Percentiles rank a stretch among this genome's conserved stretches.
Conservation (phyloP, 2,888 invertebrate genomes). For the Ypsolopha sequella region DNA sequence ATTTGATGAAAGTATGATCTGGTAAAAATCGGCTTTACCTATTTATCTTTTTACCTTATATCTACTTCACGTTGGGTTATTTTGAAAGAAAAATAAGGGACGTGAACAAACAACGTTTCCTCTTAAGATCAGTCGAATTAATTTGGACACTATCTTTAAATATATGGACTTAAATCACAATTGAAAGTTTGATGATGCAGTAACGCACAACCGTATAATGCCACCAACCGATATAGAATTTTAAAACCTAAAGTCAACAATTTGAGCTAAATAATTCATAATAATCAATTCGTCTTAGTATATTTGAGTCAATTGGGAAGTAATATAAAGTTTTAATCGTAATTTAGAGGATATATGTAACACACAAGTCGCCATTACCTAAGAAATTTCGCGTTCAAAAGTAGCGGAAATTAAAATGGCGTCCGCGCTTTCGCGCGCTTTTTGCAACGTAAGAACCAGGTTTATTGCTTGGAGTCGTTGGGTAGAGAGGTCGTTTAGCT, state of each 20-base stretch:
- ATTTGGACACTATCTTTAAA: conserved; percentile 18
- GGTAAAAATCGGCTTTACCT: no score
- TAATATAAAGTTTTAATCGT: conserved; percentile 1
- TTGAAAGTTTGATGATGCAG: conserved; percentile 35
- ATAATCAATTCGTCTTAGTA: conserved; percentile 19
- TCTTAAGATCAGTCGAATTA: conserved; percentile 35
- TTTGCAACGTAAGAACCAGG: conserved; percentile 12
- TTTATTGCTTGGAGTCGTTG: conserved; percentile 16
- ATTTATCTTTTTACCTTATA: no score
- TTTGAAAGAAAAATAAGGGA: background rate
- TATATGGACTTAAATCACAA: conserved; percentile 49
- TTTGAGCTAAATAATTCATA: conserved; percentile 47
- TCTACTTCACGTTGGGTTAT: background rate
- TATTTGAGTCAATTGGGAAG: conserved; percentile 16
- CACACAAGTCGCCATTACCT: background rate
- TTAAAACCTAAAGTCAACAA: conserved; percentile 50
- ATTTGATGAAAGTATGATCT: no score
- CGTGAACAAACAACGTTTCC: background rate
- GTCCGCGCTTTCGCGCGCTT: background rate
- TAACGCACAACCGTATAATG: conserved; percentile 55
- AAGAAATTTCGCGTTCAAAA: background rate
- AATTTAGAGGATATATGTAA: background rate
- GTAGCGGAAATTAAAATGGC: background rate
- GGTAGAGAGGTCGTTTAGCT: conserved; percentile 42
- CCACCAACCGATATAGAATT: conserved; percentile 34